These are phyloP conservation scores for Paraplagusia blochii DNA, from an alignment of 2,113 vertebrate genomes.

Conservation along the genomic window DNA sequence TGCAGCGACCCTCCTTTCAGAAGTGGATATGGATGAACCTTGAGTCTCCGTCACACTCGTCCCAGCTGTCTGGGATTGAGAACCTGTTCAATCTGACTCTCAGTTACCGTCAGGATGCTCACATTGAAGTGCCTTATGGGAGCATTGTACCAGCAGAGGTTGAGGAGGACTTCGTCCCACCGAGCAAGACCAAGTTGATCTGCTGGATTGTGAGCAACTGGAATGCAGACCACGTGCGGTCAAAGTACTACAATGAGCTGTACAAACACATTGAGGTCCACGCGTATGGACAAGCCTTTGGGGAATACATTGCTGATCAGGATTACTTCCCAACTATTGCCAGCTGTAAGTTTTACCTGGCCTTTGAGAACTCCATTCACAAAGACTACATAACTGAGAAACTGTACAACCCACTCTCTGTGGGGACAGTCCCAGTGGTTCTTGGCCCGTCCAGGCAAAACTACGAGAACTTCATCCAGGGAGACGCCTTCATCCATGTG, in stretches of 20 bases:
- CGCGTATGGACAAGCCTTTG: conserved; percentile 91
- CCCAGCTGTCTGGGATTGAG: conserved; percentile 88
- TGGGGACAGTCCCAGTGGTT: conserved; percentile 92
- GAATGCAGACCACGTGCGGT: conserved; percentile 91
- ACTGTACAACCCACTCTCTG: conserved; percentile 92
- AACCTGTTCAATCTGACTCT: conserved; percentile 94
- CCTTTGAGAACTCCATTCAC: conserved; percentile 97
- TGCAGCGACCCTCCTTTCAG: conserved; percentile 88
- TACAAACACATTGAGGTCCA: conserved; percentile 94
- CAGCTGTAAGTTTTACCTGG: conserved; percentile 94
- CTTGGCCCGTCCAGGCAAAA: conserved; percentile 90
- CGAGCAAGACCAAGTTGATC: conserved; percentile 91
- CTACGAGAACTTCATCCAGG: conserved; percentile 94
- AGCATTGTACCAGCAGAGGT: conserved; percentile 84
- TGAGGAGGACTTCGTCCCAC: conserved; percentile 87
- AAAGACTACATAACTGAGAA: conserved; percentile 98
- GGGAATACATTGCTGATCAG: conserved; percentile 88
- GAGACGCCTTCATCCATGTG: conserved; percentile 93
- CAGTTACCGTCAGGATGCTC: conserved; percentile 91
- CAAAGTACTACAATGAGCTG: conserved; percentile 95
- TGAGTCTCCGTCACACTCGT: conserved; percentile 93
- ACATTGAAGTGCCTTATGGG: conserved; percentile 98
- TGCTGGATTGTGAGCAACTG: conserved; percentile 99
- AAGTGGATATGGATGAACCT: conserved; percentile 99
- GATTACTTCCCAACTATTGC: conserved; percentile 93